Conservation (phyloP, 2,113 vertebrate genomes). For the Callionymus lyra region DNA sequence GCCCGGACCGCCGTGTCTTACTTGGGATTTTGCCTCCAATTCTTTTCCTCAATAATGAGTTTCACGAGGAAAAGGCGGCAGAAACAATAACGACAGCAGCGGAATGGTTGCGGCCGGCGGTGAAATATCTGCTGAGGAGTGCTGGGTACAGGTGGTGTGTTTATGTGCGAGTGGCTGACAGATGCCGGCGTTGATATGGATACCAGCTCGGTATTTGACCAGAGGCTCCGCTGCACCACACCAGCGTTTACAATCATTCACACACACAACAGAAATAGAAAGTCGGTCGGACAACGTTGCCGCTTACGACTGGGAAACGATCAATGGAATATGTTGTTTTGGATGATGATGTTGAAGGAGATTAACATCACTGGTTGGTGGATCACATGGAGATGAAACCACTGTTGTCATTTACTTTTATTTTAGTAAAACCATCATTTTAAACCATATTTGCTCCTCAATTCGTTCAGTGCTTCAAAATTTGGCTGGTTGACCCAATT, state of each 20-base stretch:
- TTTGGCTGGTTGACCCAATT: no score
- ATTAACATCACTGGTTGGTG: no score
- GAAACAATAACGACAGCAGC: conserved; percentile 33
- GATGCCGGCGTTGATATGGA: conserved; percentile 40
- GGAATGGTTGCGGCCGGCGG: conserved; percentile 46
- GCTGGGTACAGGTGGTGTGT: conserved; percentile 42
- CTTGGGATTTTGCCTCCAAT: conserved; percentile 43
- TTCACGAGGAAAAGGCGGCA: conserved; percentile 37
- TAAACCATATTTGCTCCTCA: no score
- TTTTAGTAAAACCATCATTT: no score
- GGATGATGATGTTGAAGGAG: no score
- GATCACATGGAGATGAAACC: no score
- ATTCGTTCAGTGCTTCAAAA: no score
- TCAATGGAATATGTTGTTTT: no score
- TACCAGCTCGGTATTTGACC: conserved; percentile 37
- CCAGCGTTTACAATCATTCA: conserved; percentile 16
- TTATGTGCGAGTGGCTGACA: conserved; percentile 43
- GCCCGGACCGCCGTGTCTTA: conserved; percentile 39
- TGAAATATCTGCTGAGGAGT: conserved; percentile 41
- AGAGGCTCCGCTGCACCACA: conserved; percentile 31
- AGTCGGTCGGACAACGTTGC: no score
- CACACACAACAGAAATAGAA: conserved; percentile 4
- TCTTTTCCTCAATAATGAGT: conserved; percentile 49
- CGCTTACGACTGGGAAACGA: no score
- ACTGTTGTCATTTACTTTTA: no score